phyloP scores from a whole-genome alignment of 2,888 invertebrate species.

The Cenopis cana region DNA sequence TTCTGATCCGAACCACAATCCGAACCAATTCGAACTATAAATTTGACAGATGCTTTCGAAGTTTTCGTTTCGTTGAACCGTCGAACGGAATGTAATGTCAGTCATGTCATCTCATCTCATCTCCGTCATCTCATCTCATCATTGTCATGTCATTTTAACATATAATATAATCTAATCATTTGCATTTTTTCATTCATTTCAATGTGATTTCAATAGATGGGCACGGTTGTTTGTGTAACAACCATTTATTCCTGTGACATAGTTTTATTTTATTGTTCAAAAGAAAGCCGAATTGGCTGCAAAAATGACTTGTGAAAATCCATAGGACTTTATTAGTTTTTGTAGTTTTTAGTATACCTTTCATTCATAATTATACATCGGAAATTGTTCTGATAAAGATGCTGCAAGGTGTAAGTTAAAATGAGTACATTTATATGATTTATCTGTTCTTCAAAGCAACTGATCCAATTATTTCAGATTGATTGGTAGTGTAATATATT shows the following conservation, averaged over 20 bases:
- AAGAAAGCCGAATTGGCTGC: constrained; percentile 7
- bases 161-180: no score
- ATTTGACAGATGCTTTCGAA: constrained; percentile 5
- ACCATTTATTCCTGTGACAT: constrained; percentile 8
- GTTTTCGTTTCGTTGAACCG: not conserved
- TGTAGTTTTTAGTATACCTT: constrained; percentile 1
- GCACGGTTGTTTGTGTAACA: constrained; percentile 7
- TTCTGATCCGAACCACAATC: no score
- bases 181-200: no score
- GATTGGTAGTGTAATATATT: constrained; percentile 44
- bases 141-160: not conserved
- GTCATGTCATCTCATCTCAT: not conserved
- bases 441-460: not conserved
- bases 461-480: not conserved
- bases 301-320: constrained; percentile 16
- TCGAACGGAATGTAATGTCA: no score
- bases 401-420: constrained; percentile 37
- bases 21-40: not conserved
- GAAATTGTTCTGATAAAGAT: constrained; percentile 22
- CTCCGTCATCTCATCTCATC: no score
- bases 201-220: no score
- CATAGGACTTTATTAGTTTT: constrained; percentile 13
- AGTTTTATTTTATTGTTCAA: constrained; percentile 12
- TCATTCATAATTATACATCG: constrained; percentile 1
- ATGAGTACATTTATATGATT: not conserved